Percentiles rank a stretch among this genome's conserved stretches.
phyloP scores from a whole-genome alignment of 64 coral and sea anemone species.

The Porites australiensis region DNA sequence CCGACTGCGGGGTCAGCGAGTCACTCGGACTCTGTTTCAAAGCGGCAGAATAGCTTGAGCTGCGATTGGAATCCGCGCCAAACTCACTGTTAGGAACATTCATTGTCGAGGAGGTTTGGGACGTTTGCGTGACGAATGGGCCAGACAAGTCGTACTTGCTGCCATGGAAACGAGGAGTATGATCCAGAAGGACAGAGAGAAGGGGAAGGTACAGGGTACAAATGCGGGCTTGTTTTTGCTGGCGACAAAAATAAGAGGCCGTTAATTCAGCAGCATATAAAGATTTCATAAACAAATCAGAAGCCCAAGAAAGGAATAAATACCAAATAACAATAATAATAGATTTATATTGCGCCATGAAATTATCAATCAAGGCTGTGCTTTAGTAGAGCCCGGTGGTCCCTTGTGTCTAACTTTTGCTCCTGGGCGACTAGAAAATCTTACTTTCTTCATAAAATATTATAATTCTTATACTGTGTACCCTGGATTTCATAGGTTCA shows the following conservation, averaged over 20 bases:
- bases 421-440: too few species aligned
- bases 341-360: too few species aligned
- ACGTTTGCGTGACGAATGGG: constrained; percentile 51
- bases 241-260: not conserved
- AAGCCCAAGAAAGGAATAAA: too few species aligned
- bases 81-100: constrained; percentile 56
- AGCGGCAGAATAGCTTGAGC: constrained; percentile 75
- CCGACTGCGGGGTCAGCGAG: constrained; percentile 74
- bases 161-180: constrained; percentile 95
- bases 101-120: constrained; percentile 75
- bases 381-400: too few species aligned
- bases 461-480: too few species aligned
- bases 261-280: not conserved
- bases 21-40: constrained; percentile 89
- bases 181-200: constrained; percentile 91
- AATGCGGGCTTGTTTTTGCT: constrained; percentile 88
- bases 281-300: too few species aligned
- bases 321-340: too few species aligned
- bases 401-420: too few species aligned
- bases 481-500: too few species aligned
- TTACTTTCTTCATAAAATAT: too few species aligned
- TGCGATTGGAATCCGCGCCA: constrained; percentile 84
- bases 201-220: constrained; percentile 94
- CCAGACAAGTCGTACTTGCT: constrained; percentile 83
- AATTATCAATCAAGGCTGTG: too few species aligned